Percentiles rank a stretch among this genome's conserved stretches.
These are phyloP conservation scores for Poeciliopsis turrubarensis DNA, from an alignment of 2,113 vertebrate genomes.

Conservation along the genomic window DNA sequence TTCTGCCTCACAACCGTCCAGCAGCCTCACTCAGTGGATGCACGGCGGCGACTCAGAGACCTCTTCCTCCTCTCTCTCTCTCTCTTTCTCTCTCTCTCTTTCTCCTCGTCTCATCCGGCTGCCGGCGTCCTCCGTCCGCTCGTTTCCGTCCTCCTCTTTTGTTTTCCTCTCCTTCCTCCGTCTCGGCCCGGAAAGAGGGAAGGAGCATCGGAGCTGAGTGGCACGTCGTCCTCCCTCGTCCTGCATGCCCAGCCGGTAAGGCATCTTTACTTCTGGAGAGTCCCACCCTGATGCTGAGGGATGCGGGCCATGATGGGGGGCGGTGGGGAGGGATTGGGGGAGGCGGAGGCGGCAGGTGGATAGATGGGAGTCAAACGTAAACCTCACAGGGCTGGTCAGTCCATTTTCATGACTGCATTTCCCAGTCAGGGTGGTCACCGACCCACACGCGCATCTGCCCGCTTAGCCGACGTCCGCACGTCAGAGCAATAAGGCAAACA, in stretches of 20 bases:
- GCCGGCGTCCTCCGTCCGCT: background rate
- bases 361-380: conserved; percentile 23
- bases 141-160: conserved; percentile 44
- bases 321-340: background rate
- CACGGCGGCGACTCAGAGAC: conserved; percentile 31
- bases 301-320: conserved; percentile 39
- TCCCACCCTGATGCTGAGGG: conserved; percentile 55
- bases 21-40: conserved; percentile 51
- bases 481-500: conserved; percentile 13
- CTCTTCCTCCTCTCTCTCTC: background rate
- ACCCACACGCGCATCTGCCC: conserved; percentile 14
- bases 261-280: conserved; percentile 11
- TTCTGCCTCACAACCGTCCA: conserved; percentile 78
- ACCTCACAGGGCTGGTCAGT: conserved; percentile 52
- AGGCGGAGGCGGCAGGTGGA: conserved; percentile 1
- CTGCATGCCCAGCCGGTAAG: conserved; percentile 79
- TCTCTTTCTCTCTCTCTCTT: background rate
- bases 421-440: conserved; percentile 38
- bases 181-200: conserved; percentile 53
- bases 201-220: conserved; percentile 56
- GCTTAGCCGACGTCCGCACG: conserved; percentile 2
- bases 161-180: conserved; percentile 52
- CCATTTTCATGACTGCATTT: conserved; percentile 70
- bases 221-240: conserved; percentile 55
- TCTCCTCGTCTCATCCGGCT: conserved; percentile 13